Percentiles rank a stretch among this genome's conserved stretches.
Conservation (phyloP, 2,888 invertebrate genomes). For the Bimastos eiseni region DNA sequence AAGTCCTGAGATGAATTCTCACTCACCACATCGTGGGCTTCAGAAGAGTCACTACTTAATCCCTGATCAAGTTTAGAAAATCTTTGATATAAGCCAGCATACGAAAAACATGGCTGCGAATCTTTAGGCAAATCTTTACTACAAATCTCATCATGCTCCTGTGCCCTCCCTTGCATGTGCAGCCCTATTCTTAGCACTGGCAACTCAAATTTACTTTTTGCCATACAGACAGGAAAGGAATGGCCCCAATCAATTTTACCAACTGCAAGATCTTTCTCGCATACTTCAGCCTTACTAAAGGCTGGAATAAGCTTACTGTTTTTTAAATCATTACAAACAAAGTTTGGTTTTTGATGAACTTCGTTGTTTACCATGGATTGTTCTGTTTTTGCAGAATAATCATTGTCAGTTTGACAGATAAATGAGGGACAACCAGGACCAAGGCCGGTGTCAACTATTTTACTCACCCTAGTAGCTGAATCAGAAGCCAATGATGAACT, state of each 20-base stretch:
- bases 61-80: constrained; percentile 13
- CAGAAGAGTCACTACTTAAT: neutral
- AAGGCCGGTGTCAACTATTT: neutral
- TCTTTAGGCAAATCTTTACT: neutral
- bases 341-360: neutral
- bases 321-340: neutral
- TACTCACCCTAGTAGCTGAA: neutral
- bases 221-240: neutral
- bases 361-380: constrained; percentile 4
- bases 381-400: neutral
- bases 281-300: neutral
- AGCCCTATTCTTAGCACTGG: neutral
- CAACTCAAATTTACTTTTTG: neutral
- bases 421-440: neutral
- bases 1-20: neutral
- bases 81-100: neutral
- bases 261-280: neutral
- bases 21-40: neutral
- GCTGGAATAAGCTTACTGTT: neutral
- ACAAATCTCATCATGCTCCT: neutral
- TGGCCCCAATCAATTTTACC: neutral
- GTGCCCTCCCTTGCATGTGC: neutral
- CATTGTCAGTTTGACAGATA: neutral
- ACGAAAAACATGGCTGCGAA: neutral
- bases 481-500: neutral